Base-by-base conservation (phyloP, 2,113 vertebrate genomes). In the Ranitomeya variabilis region DNA sequence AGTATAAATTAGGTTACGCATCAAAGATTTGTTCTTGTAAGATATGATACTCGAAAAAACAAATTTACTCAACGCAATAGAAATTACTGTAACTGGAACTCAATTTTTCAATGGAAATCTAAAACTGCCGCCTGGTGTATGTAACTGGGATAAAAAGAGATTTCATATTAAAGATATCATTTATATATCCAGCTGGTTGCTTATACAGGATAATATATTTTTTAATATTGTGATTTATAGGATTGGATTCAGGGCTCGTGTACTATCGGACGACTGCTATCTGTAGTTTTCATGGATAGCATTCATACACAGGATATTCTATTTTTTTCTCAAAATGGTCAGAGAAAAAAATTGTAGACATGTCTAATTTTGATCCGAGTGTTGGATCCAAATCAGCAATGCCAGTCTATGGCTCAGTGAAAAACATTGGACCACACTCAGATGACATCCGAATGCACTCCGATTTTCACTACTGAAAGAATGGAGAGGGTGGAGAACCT, bases 1-100 rank as follows among this genome's bases (percentile, higher is more conserved):
- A 83, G 62, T 67, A 83, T 67, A 83, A 67, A 83, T 83, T 69
- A 69, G 64, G 62, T 54, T 54, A 69, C 69, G 54, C 45, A 83
- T 83, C 57, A 67, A 67, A 51, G 64, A 69, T 52, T 66, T 52
- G 37, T 67, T 83, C 81, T 69, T 9, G 45, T 83, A 23, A 83
- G 19, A 18, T 51, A 54, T 54, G 45, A 69, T 21, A 69, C 13
- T 54, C 45, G 2, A 21, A 54, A 45, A 69, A 83, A 69, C 69
- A 83, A 67, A 54, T n/a, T 51, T 66, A 15, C 66, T 23, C 23
- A 54, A 26, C 62, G 54, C 45, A 54, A 54, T 54, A 83, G 45
- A 83, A 83, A 67, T 69, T 21, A n/a, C n/a, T n/a, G n/a, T n/a
- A 23, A 52, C 10, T 23, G 67, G 45, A 83, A 62, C 81, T 69